A percentile compares a stretch with the other conserved stretches of the same genome.
These are phyloP conservation scores for Semotilus atromaculatus DNA, from an alignment of 2,797 vertebrate genomes.

Conservation along the genomic window DNA sequence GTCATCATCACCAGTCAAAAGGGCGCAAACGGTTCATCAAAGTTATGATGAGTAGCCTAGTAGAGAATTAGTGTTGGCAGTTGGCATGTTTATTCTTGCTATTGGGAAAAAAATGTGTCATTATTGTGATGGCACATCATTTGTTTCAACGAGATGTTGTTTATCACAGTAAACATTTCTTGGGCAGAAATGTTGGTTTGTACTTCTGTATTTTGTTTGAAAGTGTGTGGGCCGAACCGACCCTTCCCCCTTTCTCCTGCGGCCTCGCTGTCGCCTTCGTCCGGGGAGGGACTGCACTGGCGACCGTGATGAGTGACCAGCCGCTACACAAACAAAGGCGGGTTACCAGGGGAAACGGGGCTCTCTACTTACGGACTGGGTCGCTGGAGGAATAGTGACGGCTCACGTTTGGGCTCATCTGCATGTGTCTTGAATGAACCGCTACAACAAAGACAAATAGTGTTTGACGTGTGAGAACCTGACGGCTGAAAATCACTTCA, in stretches of 20 bases:
- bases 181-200: background rate
- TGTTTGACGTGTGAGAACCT: slow-evolving; percentile 63
- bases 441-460: slow-evolving; percentile 67
- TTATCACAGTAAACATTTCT: background rate
- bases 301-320: slow-evolving; percentile 25
- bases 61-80: background rate
- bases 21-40: background rate
- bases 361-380: background rate
- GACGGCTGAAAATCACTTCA: slow-evolving; percentile 52
- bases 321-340: slow-evolving; percentile 25
- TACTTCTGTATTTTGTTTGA: background rate
- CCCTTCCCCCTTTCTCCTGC: slow-evolving; percentile 25
- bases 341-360: slow-evolving; percentile 28
- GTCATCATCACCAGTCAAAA: slow-evolving; percentile 28
- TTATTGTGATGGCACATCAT: background rate
- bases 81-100: background rate
- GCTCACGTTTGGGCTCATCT: slow-evolving; percentile 29
- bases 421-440: slow-evolving; percentile 68
- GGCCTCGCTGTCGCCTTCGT: background rate
- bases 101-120: background rate
- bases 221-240: slow-evolving; percentile 11
- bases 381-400: background rate
- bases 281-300: slow-evolving; percentile 36
- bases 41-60: background rate
- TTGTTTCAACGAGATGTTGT: background rate